Evolutionary conservation across 2,113 vertebrate genomes (phyloP), one percentile per base, ranked within the genome.

Genomic region (Ardeotis arabs): DNA sequence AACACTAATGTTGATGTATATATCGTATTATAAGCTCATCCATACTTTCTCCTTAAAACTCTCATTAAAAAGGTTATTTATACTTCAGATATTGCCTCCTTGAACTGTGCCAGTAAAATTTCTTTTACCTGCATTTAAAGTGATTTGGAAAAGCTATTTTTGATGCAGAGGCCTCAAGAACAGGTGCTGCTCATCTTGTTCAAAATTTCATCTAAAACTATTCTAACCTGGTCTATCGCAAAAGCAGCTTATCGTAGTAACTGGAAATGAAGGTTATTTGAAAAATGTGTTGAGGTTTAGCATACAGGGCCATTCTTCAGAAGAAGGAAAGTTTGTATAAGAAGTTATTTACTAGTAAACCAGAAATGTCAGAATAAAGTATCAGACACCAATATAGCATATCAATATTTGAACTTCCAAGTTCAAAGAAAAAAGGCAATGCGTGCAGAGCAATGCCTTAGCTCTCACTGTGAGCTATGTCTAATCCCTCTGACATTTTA

Each of bases 141-240:
- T 69, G 45, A 82, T 96, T 91, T 87, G 39, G 25, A 85, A 95
- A 87, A 90, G 41, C 35, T 87, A 31, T 62, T 89, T 93, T 95
- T 93, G 49, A 72, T 35, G 49, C 20, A 87, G 39, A 77, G 9
- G 20, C 12, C 24, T 87, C 66, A 69, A 82, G 49, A 81, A 81
- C 78, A 96, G 29, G 39, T 58, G 56, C 50, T 81, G 41, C 31
- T 93, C 22, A 83, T 69, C 49, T 89, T 53, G 35, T 47, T 85
- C 39, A 89, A 79, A 76, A 87, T 78, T 70, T 92, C 35, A 11
- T 60, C 64, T 49, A 47, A 85, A 86, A 64, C 19, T 52, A 76
- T 73, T 77, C 39, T 82, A 84, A 70, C 20, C 31, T 64, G 44
- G 22, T 73, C 59, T 70, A 18, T 45, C 73, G 89, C 72, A 90